Percentiles rank a stretch among this genome's conserved stretches.
These are phyloP conservation scores for Volucella inanis DNA, from an alignment of 2,888 invertebrate genomes.

Conservation along the genomic window DNA sequence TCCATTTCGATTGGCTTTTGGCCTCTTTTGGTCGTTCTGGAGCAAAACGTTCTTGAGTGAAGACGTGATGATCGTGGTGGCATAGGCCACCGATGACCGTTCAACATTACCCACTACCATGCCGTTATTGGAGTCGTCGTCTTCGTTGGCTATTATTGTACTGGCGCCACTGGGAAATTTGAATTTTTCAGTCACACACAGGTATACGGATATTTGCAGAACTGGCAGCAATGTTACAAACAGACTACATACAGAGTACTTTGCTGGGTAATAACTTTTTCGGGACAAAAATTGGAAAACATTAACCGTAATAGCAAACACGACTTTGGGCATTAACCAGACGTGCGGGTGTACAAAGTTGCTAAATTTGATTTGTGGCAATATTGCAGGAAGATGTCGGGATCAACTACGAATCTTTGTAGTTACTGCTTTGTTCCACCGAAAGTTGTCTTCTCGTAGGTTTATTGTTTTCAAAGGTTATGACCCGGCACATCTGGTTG, in stretches of 20 bases:
- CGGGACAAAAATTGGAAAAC: conserved; percentile 49
- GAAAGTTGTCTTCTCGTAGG: no score
- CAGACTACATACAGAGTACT: neutral
- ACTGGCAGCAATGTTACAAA: no score
- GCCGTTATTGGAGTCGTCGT: neutral
- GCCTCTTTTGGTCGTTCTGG: conserved; percentile 68
- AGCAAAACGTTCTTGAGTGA: conserved; percentile 65
- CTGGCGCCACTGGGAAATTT: conserved; percentile 74
- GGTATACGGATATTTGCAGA: neutral
- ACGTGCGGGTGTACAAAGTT: conserved; percentile 24
- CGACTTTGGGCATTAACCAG: conserved; percentile 39
- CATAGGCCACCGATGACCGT: conserved; percentile 73
- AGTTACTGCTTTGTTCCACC: no score
- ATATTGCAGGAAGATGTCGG: no score
- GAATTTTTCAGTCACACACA: conserved; percentile 59
- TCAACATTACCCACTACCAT: conserved; percentile 12
- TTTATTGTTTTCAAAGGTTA: no score
- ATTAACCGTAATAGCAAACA: conserved; percentile 68
- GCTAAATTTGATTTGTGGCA: conserved; percentile 30
- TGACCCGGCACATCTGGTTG: no score
- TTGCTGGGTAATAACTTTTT: conserved; percentile 60
- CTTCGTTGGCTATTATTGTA: conserved; percentile 28
- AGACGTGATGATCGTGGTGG: conserved; percentile 70
- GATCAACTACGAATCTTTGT: no score
- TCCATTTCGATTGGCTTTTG: conserved; percentile 70